phyloP scores from a whole-genome alignment of 2,888 invertebrate genomes.

The Noctua janthina region DNA sequence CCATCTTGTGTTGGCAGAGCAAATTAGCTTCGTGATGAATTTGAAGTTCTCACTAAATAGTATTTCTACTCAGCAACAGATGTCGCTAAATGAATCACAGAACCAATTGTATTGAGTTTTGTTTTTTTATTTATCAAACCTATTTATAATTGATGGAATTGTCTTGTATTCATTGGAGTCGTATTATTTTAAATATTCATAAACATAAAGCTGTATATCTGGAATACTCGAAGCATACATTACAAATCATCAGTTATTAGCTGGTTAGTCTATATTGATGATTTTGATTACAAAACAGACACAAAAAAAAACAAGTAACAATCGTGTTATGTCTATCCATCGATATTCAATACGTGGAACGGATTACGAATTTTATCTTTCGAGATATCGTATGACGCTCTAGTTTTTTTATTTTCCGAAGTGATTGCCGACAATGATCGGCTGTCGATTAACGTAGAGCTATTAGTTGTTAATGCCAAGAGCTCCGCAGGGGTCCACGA shows the following conservation, averaged over 20 bases:
- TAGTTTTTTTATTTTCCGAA: slow-evolving; percentile 69
- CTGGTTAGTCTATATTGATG: slow-evolving; percentile 46
- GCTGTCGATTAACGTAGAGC: slow-evolving; percentile 79
- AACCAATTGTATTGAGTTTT: rapidly evolving
- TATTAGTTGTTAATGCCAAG: slow-evolving; percentile 79
- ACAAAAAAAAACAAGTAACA: slow-evolving; percentile 52
- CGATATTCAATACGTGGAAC: slow-evolving; percentile 76
- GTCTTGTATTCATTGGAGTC: neutral
- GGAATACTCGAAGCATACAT: neutral
- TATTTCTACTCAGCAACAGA: slow-evolving; percentile 49
- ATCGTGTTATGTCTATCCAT: slow-evolving; percentile 67
- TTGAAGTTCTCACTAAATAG: neutral
- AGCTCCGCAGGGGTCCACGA: slow-evolving; percentile 74
- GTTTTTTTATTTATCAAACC: too few relatives aligned
- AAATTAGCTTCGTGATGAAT: neutral
- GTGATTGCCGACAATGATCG: slow-evolving; percentile 78
- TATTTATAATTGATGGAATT: neutral
- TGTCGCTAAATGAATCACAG: neutral
- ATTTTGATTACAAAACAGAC: slow-evolving; percentile 58
- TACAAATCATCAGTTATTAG: neutral
- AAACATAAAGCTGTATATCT: too few relatives aligned
- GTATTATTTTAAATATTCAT: neutral
- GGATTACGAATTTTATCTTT: slow-evolving; percentile 77
- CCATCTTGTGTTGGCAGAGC: slow-evolving; percentile 4
- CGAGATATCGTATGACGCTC: slow-evolving; percentile 74